A percentile compares a stretch with the other conserved stretches of the same genome.
phyloP scores from a whole-genome alignment of 2,113 vertebrate species.

The Malurus cyaneus region DNA sequence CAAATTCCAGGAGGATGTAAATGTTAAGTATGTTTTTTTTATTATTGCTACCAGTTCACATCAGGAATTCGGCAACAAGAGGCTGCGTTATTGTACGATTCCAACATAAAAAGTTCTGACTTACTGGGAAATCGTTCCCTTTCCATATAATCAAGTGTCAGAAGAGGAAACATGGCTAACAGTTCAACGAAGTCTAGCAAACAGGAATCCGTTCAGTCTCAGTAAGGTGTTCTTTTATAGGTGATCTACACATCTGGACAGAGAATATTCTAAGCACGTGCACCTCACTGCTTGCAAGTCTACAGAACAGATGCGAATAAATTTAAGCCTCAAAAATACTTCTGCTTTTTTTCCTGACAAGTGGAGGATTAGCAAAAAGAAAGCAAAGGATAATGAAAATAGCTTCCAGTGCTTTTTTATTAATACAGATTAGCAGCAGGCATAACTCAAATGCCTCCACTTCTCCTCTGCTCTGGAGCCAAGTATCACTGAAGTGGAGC shows the following conservation, averaged over 20 bases:
- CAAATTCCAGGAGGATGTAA: background rate
- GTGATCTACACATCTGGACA: background rate
- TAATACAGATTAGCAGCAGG: background rate
- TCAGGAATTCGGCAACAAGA: background rate
- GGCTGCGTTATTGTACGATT: background rate
- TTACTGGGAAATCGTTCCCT: background rate
- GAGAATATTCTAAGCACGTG: background rate
- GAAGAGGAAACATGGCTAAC: background rate
- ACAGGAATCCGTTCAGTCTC: background rate
- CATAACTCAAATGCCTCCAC: background rate
- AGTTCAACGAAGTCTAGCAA: background rate
- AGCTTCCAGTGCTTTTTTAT: background rate
- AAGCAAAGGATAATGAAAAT: slow-evolving; percentile 3
- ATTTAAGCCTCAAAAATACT: background rate
- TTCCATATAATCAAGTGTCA: background rate
- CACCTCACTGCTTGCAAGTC: background rate
- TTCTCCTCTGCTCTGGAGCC: background rate
- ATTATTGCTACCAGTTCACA: background rate
- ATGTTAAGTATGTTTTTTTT: background rate
- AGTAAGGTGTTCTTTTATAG: background rate
- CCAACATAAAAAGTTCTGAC: background rate
- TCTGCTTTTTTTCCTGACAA: background rate
- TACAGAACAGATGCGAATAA: background rate
- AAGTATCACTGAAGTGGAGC: background rate
- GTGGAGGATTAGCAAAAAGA: background rate